Evolutionary conservation across 2,113 vertebrate genomes (phyloP).

Genomic region (Thomomys bottae): DNA sequence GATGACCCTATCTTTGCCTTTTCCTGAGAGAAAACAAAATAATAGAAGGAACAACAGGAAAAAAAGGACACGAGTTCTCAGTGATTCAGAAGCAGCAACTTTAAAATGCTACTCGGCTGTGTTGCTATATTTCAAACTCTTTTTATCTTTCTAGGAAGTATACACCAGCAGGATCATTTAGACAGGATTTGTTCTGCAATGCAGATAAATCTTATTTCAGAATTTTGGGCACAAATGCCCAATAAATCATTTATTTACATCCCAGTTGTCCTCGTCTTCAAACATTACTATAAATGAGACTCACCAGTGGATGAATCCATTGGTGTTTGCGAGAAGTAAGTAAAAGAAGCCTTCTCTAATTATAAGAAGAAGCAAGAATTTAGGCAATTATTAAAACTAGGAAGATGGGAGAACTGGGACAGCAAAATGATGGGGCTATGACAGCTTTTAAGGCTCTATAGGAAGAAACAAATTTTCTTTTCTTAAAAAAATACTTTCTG

Average conservation of each 20-base stretch:
- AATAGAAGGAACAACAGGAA: neutral
- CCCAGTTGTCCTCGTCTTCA: neutral
- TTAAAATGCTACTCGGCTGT: neutral
- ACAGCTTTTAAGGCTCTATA: neutral
- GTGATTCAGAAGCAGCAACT: neutral
- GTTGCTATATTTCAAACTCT: neutral
- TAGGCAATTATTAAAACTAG: neutral
- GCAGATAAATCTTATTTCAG: neutral
- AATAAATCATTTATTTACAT: neutral
- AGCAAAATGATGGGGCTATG: neutral
- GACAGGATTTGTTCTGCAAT: neutral
- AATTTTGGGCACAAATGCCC: neutral
- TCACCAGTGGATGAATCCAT: no score
- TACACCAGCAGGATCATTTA: neutral
- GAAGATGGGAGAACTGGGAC: neutral
- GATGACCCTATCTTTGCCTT: neutral
- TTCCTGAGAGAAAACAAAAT: neutral
- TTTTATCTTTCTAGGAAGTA: neutral
- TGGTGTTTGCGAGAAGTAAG: neutral
- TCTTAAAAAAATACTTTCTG: neutral
- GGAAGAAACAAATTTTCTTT: neutral
- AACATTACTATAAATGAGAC: neutral
- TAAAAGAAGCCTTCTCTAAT: neutral
- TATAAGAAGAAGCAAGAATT: neutral
- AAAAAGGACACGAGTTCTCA: neutral